Evolutionary conservation across 2,797 vertebrate genomes (phyloP), one percentile per base, ranked within the genome.

Genomic region (Tolypeutes matacus): DNA sequence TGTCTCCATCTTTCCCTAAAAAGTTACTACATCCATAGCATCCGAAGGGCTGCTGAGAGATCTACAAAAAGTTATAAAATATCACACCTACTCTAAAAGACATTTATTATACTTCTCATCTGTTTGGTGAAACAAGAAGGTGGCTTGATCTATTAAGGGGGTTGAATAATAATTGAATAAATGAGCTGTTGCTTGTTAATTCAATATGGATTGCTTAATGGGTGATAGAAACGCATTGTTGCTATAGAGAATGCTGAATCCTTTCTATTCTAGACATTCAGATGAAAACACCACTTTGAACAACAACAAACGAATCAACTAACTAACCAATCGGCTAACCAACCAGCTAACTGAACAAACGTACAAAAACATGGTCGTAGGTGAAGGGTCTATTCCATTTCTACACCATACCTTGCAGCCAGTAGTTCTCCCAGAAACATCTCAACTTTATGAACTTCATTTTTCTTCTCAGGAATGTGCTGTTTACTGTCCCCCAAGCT

Each of bases 401-500:
- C 18, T 2, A 1, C 39, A 69, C 21, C 86, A 85, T 97, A 99
- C 99, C 99, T 99, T 97, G 99, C 99, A 97, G 98, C 99, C 86
- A 99, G 98, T 56, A 99, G 97, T 95, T 99, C 99, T 96, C 99
- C 99, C 78, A 99, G 98, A 97, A 99, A 99, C 97, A 99, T 99
- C 97, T 99, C 99, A 69, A 99, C 98, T 95, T 99, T 99, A 95
- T 99, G 99, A 1, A 99, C 98, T 93, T 98, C 98, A 0, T 98
- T 99, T 97, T 99, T 99, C 98, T 98, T 98, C 97, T 99, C 99
- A 23, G 99, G 98, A 91, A 99, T 98, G 29, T 98, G 98, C 62
- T 99, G 98, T 93, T 99, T 99, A 56, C 96, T 98, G 85, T 98
- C 99, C 90, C 99, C 99, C 20, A 99, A 97, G 82, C 98, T 98